phyloP scores from a whole-genome alignment of 2,888 invertebrate genomes.

The Drosophila quinaria region DNA sequence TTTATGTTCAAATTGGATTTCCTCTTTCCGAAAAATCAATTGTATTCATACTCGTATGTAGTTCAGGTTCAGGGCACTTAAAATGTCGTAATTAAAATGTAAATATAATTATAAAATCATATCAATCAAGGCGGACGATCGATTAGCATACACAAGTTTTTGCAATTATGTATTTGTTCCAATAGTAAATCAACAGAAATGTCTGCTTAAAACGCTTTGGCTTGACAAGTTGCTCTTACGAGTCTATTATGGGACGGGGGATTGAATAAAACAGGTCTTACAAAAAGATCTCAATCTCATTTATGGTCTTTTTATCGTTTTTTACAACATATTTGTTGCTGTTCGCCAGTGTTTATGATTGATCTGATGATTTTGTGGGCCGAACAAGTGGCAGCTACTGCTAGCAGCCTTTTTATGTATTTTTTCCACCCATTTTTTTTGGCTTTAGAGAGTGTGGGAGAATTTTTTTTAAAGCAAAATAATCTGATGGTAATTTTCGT shows the following conservation, averaged over 20 bases:
- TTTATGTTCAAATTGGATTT: slow-evolving; percentile 37
- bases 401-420: slow-evolving; percentile 27
- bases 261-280: slow-evolving; percentile 72
- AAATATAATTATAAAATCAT: slow-evolving; percentile 68
- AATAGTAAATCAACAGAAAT: slow-evolving; percentile 76
- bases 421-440: slow-evolving; percentile 23
- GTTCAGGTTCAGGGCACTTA: slow-evolving; percentile 61
- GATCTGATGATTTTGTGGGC: slow-evolving; percentile 76
- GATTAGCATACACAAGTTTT: slow-evolving; percentile 79
- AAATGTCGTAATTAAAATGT: slow-evolving; percentile 67
- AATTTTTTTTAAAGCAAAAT: slow-evolving; percentile 58
- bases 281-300: slow-evolving; percentile 75
- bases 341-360: slow-evolving; percentile 65
- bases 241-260: slow-evolving; percentile 27
- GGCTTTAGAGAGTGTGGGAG: slow-evolving; percentile 74
- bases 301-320: slow-evolving; percentile 72
- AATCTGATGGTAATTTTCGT: slow-evolving; percentile 74
- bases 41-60: slow-evolving; percentile 16
- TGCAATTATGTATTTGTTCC: slow-evolving; percentile 69
- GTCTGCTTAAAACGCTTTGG: slow-evolving; percentile 67
- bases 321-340: slow-evolving; percentile 54
- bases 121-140: slow-evolving; percentile 67
- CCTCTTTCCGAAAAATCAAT: slow-evolving; percentile 36
- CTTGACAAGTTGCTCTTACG: slow-evolving; percentile 59
- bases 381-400: slow-evolving; percentile 68